Evolutionary conservation across 2,888 invertebrate genomes (phyloP).

Genomic region (Aromia moschata): DNA sequence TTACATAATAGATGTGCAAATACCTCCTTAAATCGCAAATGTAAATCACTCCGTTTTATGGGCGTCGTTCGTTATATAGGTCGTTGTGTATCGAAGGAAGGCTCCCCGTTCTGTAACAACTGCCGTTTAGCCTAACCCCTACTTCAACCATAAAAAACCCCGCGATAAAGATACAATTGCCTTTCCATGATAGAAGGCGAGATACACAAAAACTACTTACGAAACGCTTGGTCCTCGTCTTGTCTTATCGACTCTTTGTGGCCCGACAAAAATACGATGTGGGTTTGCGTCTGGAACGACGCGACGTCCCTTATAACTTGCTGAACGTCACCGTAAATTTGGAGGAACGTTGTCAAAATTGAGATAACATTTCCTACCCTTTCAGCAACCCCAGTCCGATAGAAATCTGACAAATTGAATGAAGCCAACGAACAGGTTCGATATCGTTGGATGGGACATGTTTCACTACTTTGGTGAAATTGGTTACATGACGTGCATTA

Average conservation of each 20-base stretch:
- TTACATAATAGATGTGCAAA: constrained; percentile 12
- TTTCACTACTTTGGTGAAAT: too few relatives aligned
- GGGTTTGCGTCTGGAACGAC: too few relatives aligned
- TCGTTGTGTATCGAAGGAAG: constrained; percentile 22
- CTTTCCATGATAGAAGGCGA: constrained; percentile 23
- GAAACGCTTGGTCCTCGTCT: constrained; percentile 12
- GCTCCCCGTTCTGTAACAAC: constrained; percentile 23
- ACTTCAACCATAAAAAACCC: constrained; percentile 22
- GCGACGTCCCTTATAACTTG: too few relatives aligned
- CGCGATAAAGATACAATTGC: constrained; percentile 30
- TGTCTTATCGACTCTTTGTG: constrained; percentile 20
- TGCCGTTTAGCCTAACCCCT: constrained; percentile 26
- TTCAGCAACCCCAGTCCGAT: too few relatives aligned
- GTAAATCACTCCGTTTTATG: constrained; percentile 22
- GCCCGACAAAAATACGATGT: too few relatives aligned
- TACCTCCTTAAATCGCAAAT: constrained; percentile 7
- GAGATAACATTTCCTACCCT: too few relatives aligned
- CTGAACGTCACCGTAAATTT: too few relatives aligned
- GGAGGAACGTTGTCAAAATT: too few relatives aligned
- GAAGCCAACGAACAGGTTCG: too few relatives aligned
- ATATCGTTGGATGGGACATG: too few relatives aligned
- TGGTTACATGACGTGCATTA: too few relatives aligned
- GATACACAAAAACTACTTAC: constrained; percentile 27
- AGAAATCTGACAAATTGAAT: too few relatives aligned
- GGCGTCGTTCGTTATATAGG: constrained; percentile 20